Base-by-base conservation (phyloP, 2,888 invertebrate species). In the Anoplius nigerrimus region DNA sequence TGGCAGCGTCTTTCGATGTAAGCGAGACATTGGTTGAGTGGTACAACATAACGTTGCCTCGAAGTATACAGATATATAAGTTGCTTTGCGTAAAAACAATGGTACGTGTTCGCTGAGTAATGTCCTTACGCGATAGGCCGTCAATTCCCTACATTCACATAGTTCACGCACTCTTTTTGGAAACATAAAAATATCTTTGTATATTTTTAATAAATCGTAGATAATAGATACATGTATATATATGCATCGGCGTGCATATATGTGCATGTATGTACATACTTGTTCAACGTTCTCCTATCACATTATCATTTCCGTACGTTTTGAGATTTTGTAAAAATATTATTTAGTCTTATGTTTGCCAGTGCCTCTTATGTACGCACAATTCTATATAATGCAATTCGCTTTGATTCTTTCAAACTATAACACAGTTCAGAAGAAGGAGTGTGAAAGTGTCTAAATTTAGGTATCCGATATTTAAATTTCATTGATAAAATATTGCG, bases 111-210 rank as follows among this genome's bases (percentile, higher is more conserved):
- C 57, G 68, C 72, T 75, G 46, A 62, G 71, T 72, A 69, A 72
- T 61, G 54, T 63, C 43, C 53, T 64, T 71, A 34, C 62, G 60
- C 55, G 56, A 65, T 67, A 67, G 56, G 64, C 62, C 72, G 27
- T 69, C 62, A 66, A 66, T 58, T 52, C 46, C 53, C 71, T 76
- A 71, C 55, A 71, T 66, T 68, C 68, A 75, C 77, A 73, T 77
- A 75, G 78, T 74, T 75, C 71, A 76, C 65, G 76, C 81, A 79
- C 75, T 83, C 80, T 82, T 75, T 76, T 81, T 70, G 74, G 70
- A 74, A 84, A 83, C 82, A 82, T 84, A 84, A 86, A 85, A 86
- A 86, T 86, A 85, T 80, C 84, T 81, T 77, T 76, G 76, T 82
- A 75, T 72, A 73, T 75, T 73, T 34, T 81, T 78, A 73, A 82